Evolutionary conservation across 2,888 invertebrate species (phyloP).

Genomic region (Drosophila vallismaia): DNA sequence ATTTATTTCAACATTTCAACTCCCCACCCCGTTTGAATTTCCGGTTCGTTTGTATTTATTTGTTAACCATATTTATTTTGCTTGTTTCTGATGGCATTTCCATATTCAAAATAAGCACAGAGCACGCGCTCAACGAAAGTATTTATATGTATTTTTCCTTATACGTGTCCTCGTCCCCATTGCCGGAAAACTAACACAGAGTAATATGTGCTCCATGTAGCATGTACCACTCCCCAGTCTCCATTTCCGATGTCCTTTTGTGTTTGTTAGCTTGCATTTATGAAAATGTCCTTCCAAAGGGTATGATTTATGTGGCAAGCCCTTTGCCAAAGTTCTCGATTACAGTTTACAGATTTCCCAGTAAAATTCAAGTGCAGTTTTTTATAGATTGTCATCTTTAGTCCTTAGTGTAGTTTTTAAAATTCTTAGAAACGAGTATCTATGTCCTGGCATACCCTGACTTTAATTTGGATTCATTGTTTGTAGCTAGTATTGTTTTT

Average conservation of each 20-base stretch:
- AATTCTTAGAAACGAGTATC: neutral
- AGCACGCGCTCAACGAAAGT: conserved; percentile 36
- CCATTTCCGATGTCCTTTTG: conserved; percentile 53
- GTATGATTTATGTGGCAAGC: conserved; percentile 12
- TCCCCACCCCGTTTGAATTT: conserved; percentile 9
- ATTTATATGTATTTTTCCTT: conserved; percentile 30
- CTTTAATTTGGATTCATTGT: neutral
- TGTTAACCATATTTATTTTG: conserved; percentile 49
- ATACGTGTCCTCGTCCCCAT: conserved; percentile 22
- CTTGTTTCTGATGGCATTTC: conserved; percentile 47
- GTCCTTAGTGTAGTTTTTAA: too few relatives aligned
- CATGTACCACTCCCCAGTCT: conserved; percentile 27
- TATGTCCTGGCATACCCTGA: neutral
- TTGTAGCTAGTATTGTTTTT: conserved; percentile 49
- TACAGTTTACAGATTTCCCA: neutral
- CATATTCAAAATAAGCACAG: conserved; percentile 55
- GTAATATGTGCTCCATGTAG: conserved; percentile 15
- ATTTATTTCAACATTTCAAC: conserved; percentile 8
- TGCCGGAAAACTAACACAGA: conserved; percentile 27
- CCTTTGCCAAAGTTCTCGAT: neutral
- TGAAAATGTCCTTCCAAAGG: conserved; percentile 12
- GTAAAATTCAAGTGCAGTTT: too few relatives aligned
- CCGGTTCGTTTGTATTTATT: conserved; percentile 38
- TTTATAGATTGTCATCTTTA: too few relatives aligned
- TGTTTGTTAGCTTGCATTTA: conserved; percentile 32